Evolutionary conservation across 2,888 invertebrate genomes (phyloP).

Genomic region (Hanleya hanleyi): DNA sequence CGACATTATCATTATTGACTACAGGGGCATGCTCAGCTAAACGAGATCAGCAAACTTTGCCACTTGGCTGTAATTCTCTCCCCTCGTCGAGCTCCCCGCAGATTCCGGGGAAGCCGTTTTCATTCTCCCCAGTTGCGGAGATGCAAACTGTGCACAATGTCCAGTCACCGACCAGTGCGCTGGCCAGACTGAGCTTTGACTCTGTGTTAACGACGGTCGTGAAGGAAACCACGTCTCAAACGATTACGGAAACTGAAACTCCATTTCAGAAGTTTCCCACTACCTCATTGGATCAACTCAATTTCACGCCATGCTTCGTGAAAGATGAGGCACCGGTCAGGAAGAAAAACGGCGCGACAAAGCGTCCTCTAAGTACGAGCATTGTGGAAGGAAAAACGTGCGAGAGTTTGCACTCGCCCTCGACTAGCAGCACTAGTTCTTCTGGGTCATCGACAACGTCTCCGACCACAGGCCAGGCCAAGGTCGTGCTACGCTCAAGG

Average conservation of each 20-base stretch:
- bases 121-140: background rate
- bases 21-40: too few relatives aligned
- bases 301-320: conserved; percentile 70
- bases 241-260: conserved; percentile 34
- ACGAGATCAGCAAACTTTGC: too few relatives aligned
- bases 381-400: background rate
- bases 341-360: conserved; percentile 25
- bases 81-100: too few relatives aligned
- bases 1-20: too few relatives aligned
- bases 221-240: background rate
- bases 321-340: conserved; percentile 35
- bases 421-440: conserved; percentile 39
- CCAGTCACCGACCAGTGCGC: conserved; percentile 73
- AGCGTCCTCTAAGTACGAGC: conserved; percentile 37
- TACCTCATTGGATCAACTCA: conserved; percentile 70
- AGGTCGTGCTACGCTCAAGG: conserved; percentile 60
- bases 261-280: conserved; percentile 59
- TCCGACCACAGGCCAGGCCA: conserved; percentile 29
- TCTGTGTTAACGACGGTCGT: conserved; percentile 32
- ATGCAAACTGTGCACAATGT: conserved; percentile 28
- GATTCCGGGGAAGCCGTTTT: background rate
- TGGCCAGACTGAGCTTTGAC: conserved; percentile 71
- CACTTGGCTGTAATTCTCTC: too few relatives aligned
- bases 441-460: conserved; percentile 42
- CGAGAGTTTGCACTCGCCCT: background rate